Evolutionary conservation across 2,797 vertebrate genomes (phyloP).

Genomic region (Labeo calbasu): DNA sequence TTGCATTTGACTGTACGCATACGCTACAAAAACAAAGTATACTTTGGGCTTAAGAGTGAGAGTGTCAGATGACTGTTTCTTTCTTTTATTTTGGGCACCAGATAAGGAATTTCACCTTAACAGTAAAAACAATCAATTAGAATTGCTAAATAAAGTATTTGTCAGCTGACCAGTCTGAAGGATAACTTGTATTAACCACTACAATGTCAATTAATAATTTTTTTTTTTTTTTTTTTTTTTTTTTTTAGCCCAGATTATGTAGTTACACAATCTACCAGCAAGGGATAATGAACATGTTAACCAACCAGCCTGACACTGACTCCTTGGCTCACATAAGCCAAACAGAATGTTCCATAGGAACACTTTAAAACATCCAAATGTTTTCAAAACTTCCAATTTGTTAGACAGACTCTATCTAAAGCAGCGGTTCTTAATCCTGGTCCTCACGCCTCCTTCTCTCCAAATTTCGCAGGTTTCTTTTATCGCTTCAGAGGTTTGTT

Average conservation of each 20-base stretch:
- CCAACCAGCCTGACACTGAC: background rate
- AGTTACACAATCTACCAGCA: background rate
- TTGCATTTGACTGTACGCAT: no score
- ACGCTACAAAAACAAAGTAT: no score
- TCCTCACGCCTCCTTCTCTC: no score
- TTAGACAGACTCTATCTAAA: background rate
- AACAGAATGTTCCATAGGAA: background rate
- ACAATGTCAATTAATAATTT: background rate
- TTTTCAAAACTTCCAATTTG: background rate
- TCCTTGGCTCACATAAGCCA: background rate
- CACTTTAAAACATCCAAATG: background rate
- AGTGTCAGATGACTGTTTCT: background rate
- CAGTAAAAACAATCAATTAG: background rate
- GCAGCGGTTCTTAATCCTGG: no score
- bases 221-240: no score
- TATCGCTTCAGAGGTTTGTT: no score
- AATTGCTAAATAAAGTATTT: background rate
- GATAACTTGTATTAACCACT: background rate
- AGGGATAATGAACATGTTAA: background rate
- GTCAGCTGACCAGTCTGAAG: background rate
- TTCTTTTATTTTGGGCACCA: background rate
- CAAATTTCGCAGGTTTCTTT: no score
- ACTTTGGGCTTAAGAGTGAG: no score
- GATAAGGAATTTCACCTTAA: background rate
- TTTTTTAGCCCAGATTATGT: no score